Evolutionary conservation across 2,888 invertebrate species (phyloP).

Genomic region (Heteromyza rotundicornis): DNA sequence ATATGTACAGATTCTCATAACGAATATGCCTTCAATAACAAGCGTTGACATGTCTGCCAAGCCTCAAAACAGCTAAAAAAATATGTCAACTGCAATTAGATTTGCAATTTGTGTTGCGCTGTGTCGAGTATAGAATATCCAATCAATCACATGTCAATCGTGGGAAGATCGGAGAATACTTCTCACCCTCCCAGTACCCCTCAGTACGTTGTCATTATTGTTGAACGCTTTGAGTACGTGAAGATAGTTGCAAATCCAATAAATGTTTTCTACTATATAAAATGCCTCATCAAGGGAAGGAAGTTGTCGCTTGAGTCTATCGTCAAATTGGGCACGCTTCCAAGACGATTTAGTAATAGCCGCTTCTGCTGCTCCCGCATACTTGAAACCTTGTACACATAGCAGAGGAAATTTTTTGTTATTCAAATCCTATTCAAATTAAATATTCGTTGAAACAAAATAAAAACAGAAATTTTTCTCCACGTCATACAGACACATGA

Average conservation of each 20-base stretch:
- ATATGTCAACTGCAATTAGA: slow-evolving; percentile 4
- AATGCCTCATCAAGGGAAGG: slow-evolving; percentile 30
- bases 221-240: too few relatives aligned
- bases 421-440: too few relatives aligned
- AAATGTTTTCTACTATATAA: too few relatives aligned
- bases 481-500: not conserved
- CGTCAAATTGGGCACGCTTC: slow-evolving; percentile 34
- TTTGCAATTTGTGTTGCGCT: slow-evolving; percentile 18
- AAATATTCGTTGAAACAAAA: too few relatives aligned
- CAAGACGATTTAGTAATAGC: slow-evolving; percentile 27
- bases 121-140: slow-evolving; percentile 6
- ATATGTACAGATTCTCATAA: too few relatives aligned
- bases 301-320: slow-evolving; percentile 30
- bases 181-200: not conserved
- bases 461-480: too few relatives aligned
- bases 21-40: too few relatives aligned
- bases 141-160: slow-evolving; percentile 37
- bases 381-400: not conserved
- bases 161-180: slow-evolving; percentile 32
- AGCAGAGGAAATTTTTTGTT: too few relatives aligned
- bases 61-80: not conserved
- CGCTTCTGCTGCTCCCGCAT: not conserved
- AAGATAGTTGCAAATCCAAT: not conserved
- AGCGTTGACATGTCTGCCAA: not conserved
- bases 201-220: too few relatives aligned